Conservation (phyloP, 2,113 vertebrate species). For the Trochalopteron elliotii region DNA sequence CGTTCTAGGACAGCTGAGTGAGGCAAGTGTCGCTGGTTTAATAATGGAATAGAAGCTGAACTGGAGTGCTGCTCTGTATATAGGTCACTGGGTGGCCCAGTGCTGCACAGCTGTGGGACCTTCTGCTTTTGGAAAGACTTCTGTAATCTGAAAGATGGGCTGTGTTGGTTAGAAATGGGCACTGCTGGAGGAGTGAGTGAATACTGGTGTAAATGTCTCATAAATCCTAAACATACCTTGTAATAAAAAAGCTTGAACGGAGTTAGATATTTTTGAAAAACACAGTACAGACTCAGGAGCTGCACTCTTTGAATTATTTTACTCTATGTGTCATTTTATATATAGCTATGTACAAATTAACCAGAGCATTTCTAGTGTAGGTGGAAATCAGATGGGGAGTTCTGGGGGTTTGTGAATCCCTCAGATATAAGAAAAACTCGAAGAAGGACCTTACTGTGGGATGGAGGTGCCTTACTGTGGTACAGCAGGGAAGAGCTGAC, state of each 20-base stretch:
- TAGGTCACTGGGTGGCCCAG: constrained; percentile 60
- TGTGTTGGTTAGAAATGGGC: background rate
- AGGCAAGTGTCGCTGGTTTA: background rate
- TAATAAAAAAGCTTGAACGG: background rate
- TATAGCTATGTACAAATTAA: background rate
- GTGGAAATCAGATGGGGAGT: background rate
- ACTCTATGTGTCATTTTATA: background rate
- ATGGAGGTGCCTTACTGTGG: background rate
- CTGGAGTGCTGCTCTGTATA: background rate
- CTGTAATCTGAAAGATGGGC: background rate
- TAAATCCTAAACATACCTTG: background rate
- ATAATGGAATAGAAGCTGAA: background rate
- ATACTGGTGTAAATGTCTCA: background rate
- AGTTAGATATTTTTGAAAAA: background rate
- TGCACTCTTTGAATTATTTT: accelerated
- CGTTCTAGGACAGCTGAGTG: background rate
- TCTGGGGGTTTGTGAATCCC: background rate
- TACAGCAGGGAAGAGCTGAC: background rate
- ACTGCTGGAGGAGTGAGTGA: background rate
- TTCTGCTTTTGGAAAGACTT: background rate
- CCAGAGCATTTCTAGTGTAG: accelerated
- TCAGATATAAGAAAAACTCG: background rate
- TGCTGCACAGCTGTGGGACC: background rate
- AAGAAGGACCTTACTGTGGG: background rate
- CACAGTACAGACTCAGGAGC: background rate